Evolutionary conservation across 2,113 vertebrate genomes (phyloP), one percentile per base, ranked within the genome.

Genomic region (Oreotrochilus melanogaster): DNA sequence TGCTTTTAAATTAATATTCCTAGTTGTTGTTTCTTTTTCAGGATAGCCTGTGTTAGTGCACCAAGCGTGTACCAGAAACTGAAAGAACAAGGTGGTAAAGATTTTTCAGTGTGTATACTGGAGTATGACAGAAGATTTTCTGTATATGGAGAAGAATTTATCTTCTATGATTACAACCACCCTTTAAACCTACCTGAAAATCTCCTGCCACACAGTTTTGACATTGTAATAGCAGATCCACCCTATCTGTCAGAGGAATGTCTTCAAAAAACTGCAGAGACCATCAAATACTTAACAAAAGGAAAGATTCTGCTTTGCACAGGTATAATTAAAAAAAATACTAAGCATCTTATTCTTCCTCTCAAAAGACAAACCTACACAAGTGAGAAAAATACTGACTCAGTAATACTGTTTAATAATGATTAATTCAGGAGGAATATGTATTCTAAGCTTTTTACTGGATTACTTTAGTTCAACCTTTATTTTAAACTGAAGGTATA

Each of bases 61-160:
- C 99, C 99, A 6, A 99, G 99, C 7, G 98, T 99, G 33, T 99
- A 99, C 97, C 99, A 99, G 98, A 99, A 99, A 92, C 94, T 99
- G 88, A 98, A 99, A 96, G 98, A 98, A 74, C 97, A 95, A 19
- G 86, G 90, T 48, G 69, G 87, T 35, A 96, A 96, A 9, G 92
- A 91, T 12, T 93, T 98, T 47, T 98, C 98, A 0, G 95, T 97
- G 2, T 96, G 95, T 45, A 92, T 99, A 81, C 94, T 99, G 85
- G 99, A 99, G 94, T 99, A 98, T 1, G 99, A 99, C 97, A 98
- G 78, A 50, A 98, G 99, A 83, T 99, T 99, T 86, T 94, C 98
- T 73, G 27, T 98, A 2, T 99, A 99, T 9, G 99, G 98, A n/a
- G 97, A 99, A 2, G 99, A 99, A 57, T 99, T 99, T 85, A 16